Evolutionary conservation across 2,113 vertebrate genomes (phyloP), one percentile per base, ranked within the genome.

Genomic region (Onychorhynchus coronatus): DNA sequence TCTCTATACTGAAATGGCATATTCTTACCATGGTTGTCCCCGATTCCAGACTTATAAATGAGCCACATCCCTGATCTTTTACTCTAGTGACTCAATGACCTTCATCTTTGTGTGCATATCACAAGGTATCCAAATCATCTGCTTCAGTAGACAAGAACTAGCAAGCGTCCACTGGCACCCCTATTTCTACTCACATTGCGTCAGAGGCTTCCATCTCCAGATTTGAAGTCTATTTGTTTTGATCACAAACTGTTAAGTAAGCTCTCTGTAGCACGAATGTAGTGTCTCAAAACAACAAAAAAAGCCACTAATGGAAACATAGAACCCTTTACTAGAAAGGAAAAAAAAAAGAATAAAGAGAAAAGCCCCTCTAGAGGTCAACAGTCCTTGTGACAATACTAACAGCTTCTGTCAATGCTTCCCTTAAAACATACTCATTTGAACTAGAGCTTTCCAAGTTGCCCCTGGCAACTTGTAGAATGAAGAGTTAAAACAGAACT

Each of bases 51-150:
- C 22, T 66, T 68, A 25, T 35, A 67, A 58, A 58, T 9, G 4
- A 76, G 31, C 31, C 23, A 39, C 1, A 7, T 4, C 56, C 52
- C 52, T 75, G 56, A 66, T 19, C 15, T 84, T 76, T 58, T 41
- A 46, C 23, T 58, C 27, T 4, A 49, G 25, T 47, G 33, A 78
- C n/a, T 75, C 37, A 44, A 41, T 1, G 11, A 66, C 37, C 77
- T 62, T 82, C 31, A 53, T 41, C 7, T 2, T 33, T 2, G 0
- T 2, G 6, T 14, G 17, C 2, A 0, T 47, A 59, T 17, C 53
- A 65, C 39, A 49, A 30, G 27, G 18, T 17, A 74, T 5, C 14
- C 42, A 56, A 56, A 62, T 12, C 44, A 75, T 7, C 31, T 25
- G 37, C 41, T 73, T 33, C 50, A 46, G 12, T 1, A 71, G 33